phyloP scores from a whole-genome alignment of 2,797 vertebrate genomes.

The Oryzias sinensis region DNA sequence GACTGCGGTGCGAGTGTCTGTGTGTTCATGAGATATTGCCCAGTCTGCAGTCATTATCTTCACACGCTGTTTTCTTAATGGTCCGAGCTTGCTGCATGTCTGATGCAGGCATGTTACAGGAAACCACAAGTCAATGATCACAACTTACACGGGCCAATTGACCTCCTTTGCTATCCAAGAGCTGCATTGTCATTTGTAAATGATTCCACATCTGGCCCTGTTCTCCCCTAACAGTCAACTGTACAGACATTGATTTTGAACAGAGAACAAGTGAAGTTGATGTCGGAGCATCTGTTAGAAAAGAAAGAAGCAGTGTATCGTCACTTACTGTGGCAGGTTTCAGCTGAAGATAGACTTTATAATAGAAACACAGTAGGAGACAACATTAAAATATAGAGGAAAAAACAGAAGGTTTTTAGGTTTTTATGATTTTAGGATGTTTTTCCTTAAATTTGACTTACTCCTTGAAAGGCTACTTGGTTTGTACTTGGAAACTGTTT shows the following conservation, averaged over 20 bases:
- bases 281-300: slow-evolving; percentile 12
- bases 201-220: slow-evolving; percentile 48
- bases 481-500: no score
- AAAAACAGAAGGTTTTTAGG: no score
- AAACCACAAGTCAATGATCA: slow-evolving; percentile 51
- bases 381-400: no score
- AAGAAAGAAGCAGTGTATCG: slow-evolving; percentile 4
- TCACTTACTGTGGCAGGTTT: neutral
- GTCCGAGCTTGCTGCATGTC: slow-evolving; percentile 33
- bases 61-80: slow-evolving; percentile 43
- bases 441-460: no score
- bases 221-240: slow-evolving; percentile 28
- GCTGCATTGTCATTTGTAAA: slow-evolving; percentile 43
- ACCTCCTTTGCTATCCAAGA: slow-evolving; percentile 61
- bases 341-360: no score
- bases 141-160: slow-evolving; percentile 53
- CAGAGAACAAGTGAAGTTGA: slow-evolving; percentile 6
- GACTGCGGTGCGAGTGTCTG: slow-evolving; percentile 20
- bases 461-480: no score
- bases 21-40: slow-evolving; percentile 22
- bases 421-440: no score
- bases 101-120: slow-evolving; percentile 32
- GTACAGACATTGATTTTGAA: slow-evolving; percentile 43
- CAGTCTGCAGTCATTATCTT: slow-evolving; percentile 25
- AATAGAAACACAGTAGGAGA: no score